These are phyloP conservation scores for Pseudomyrmex gracilis DNA, from an alignment of 1,140 invertebrate genomes.

Conservation along the genomic window DNA sequence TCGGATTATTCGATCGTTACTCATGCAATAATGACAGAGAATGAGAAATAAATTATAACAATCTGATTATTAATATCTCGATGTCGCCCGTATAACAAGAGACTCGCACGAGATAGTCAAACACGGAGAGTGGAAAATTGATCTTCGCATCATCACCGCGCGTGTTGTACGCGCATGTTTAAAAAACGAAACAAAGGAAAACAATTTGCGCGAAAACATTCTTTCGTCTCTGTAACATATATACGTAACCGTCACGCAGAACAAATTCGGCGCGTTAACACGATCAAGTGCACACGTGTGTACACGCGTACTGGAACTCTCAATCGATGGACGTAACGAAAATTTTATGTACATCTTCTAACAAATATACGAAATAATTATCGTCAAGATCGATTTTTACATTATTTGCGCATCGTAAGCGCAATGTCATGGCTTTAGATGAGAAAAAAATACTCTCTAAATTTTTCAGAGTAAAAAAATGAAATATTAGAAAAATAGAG, in stretches of 20 bases:
- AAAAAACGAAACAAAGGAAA: slow-evolving; percentile 55
- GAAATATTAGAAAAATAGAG: too few relatives aligned
- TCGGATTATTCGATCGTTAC: slow-evolving; percentile 45
- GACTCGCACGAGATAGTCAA: slow-evolving; percentile 54
- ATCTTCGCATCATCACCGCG: slow-evolving; percentile 41
- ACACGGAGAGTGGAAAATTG: slow-evolving; percentile 44
- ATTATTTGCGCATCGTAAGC: slow-evolving; percentile 17
- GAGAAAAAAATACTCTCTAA: slow-evolving; percentile 34
- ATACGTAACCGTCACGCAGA: not conserved
- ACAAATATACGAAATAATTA: slow-evolving; percentile 21
- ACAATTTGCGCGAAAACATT: slow-evolving; percentile 33
- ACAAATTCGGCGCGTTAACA: slow-evolving; percentile 8
- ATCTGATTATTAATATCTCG: slow-evolving; percentile 54
- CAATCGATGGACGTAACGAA: slow-evolving; percentile 40
- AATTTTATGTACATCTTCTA: slow-evolving; percentile 46
- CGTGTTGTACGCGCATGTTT: not conserved
- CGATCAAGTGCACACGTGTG: slow-evolving; percentile 13
- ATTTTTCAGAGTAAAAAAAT: too few relatives aligned
- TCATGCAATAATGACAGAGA: slow-evolving; percentile 9
- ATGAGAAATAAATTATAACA: slow-evolving; percentile 58
- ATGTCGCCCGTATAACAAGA: slow-evolving; percentile 46
- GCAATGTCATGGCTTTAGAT: slow-evolving; percentile 54
- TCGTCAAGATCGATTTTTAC: slow-evolving; percentile 30
- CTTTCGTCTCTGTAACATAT: slow-evolving; percentile 13
- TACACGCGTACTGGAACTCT: slow-evolving; percentile 33